Base-by-base conservation (phyloP, 1,140 invertebrate species). In the Trichonephila clavata region DNA sequence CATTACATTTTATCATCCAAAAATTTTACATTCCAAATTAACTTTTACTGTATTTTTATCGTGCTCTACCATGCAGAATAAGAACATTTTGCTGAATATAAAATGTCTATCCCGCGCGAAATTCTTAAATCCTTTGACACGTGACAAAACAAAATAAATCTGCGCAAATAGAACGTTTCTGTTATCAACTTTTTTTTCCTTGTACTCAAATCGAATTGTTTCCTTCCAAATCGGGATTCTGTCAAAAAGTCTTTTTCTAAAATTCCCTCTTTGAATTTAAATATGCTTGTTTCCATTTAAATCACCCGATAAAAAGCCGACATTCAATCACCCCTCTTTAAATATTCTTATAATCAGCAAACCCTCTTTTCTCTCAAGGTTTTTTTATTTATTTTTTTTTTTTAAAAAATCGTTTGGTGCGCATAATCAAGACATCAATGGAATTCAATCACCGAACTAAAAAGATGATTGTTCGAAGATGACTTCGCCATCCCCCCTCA, bases 381-480 rank as follows among this genome's bases (percentile, higher is more conserved):
- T 32, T 77, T 77, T 77, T 39, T 39, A 3, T 2, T 39, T 3
- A 77, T 21, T 18, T 32, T 77, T 77, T 77, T 39, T 39, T 39
- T 2, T 39, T 3, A 77, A 32, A 27, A 39, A 18, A 77, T 32
- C 16, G 16, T 77, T 39, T 39, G 24, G 71, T 6, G 14, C 71
- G 18, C 24, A 39, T 39, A 77, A 77, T 77, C 71, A 39, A 32
- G 27, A 39, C 71, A 77, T 39, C 71, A 18, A 77, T 39, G 27
- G 71, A 77, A 77, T 77, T 77, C 71, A 77, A 77, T 77, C 71
- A 77, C 27, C 27, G 2, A 14, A 5, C 24, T 32, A 77, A 77
- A 63, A 77, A 77, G 27, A 77, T 77, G 71, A 77, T 77, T 77
- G 71, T 77, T 77, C 71, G 14, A 32, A 77, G 27, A 77, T 20